Base-by-base conservation (phyloP, 2,888 invertebrate species). In the Saturnia pavonia region DNA sequence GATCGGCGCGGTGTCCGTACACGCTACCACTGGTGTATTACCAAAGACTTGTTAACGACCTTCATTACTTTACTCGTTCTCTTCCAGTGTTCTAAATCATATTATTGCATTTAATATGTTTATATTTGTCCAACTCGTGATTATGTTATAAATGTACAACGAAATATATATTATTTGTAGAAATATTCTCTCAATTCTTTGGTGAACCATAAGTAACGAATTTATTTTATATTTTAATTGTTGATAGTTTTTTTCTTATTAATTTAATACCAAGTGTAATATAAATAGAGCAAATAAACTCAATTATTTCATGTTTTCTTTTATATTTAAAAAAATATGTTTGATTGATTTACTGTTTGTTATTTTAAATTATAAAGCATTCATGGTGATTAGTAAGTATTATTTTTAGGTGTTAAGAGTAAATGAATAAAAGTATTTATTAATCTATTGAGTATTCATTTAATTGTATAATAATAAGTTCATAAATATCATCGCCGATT, bases 361-460 rank as follows among this genome's bases (percentile, higher is more conserved):
- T 65, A 40, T 65, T 65, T 11, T 19, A 40, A 19, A 19, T 11
- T 65, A 71, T 74, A 80, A 77, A 82, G 86, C 82, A 86, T 87
- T 86, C 85, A 82, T 80, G 79, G 80, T 82, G 76, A 78, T 72
- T 78, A 76, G 78, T 75, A 76, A 80, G 77, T 79, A 79, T 77
- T 73, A 74, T 74, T 77, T 78, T 77, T 74, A 77, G n/a, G 68
- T 76, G 74, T 12, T 68, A 54, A 76, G 77, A 74, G 75, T 78
- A 78, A 74, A 72, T 77, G 84, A 65, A 86, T 85, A 80, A 88
- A 87, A 81, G 74, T 79, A 78, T 82, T 81, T 85, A 82, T 87
- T 88, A 74, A 77, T 79, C 71, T 74, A 72, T 25, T 40, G 71
- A 72, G 72, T 74, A 69, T 76, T 81, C 80, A 70, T 66, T 70